phyloP scores from a whole-genome alignment of 2,888 invertebrate species.

The Thymelicus acteon region DNA sequence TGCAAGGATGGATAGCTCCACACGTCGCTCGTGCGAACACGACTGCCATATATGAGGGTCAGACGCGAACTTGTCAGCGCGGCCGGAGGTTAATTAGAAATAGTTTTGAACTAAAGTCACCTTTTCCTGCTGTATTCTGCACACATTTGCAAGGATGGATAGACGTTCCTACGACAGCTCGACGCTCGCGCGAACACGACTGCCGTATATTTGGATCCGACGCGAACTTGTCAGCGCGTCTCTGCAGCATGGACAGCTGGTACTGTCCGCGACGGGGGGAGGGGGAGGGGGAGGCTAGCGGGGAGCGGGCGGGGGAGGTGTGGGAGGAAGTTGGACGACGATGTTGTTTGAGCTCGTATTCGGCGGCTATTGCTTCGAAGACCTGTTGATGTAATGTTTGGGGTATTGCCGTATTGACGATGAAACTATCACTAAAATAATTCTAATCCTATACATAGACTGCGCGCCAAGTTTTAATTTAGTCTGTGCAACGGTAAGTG shows the following conservation, averaged over 20 bases:
- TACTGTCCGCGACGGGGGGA: constrained; percentile 66
- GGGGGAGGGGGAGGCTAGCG: constrained; percentile 48
- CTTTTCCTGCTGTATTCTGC: neutral
- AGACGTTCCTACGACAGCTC: neutral
- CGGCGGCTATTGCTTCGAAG: constrained; percentile 77
- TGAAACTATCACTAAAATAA: no score
- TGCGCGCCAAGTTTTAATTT: no score
- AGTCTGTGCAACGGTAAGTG: no score
- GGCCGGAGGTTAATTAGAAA: no score
- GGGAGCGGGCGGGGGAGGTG: constrained; percentile 70
- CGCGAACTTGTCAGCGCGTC: constrained; percentile 62
- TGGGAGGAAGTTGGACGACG: constrained; percentile 54
- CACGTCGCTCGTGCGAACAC: no score
- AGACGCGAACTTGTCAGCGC: no score
- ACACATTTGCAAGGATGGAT: neutral
- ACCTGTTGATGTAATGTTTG: constrained; percentile 56
- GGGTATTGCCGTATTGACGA: no score
- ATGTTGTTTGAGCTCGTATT: constrained; percentile 72
- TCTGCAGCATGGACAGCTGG: constrained; percentile 70
- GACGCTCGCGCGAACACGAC: constrained; percentile 42
- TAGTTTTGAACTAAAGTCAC: no score
- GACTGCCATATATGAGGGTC: no score
- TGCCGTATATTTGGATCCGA: constrained; percentile 74
- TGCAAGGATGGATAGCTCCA: no score
- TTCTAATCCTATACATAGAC: no score